These are phyloP conservation scores for Meloidogyne hapla DNA, from an alignment of 1,140 invertebrate species.

Conservation along the genomic window DNA sequence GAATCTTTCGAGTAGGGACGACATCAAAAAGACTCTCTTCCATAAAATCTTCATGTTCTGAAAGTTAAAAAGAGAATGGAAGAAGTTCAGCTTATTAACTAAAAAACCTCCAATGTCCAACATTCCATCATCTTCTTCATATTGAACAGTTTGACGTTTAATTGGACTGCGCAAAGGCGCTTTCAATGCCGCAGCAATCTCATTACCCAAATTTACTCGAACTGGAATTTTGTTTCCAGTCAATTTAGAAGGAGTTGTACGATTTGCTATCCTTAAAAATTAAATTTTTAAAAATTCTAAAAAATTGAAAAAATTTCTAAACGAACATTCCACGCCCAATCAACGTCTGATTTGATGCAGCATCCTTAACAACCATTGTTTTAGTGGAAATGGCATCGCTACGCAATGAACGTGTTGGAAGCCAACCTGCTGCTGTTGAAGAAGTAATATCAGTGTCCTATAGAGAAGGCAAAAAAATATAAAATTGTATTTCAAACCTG, in stretches of 20 bases:
- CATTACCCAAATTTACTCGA: not conserved
- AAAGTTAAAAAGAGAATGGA: too few relatives aligned
- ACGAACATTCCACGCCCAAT: slow-evolving; percentile 1
- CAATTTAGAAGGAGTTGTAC: not conserved
- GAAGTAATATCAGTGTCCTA: slow-evolving; percentile 28
- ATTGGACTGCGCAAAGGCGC: not conserved
- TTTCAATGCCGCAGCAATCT: not conserved
- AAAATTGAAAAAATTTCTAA: not conserved
- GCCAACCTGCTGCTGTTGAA: slow-evolving; percentile 8
- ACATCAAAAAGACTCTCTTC: not conserved
- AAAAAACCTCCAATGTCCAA: not conserved
- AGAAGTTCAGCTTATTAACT: too few relatives aligned
- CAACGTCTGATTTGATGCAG: not conserved
- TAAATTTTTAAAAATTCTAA: not conserved
- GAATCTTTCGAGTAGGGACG: not conserved
- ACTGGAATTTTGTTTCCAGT: not conserved
- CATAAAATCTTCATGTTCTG: not conserved
- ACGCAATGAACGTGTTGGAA: slow-evolving; percentile 14
- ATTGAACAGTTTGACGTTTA: too few relatives aligned
- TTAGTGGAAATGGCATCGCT: slow-evolving; percentile 29
- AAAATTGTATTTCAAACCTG: too few relatives aligned
- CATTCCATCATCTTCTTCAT: too few relatives aligned
- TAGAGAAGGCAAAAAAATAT: not conserved
- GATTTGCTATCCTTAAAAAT: slow-evolving; percentile 7
- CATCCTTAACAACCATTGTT: slow-evolving; percentile 24